These are phyloP conservation scores for Syrphus vitripennis DNA, from an alignment of 2,888 invertebrate genomes.

Conservation along the genomic window DNA sequence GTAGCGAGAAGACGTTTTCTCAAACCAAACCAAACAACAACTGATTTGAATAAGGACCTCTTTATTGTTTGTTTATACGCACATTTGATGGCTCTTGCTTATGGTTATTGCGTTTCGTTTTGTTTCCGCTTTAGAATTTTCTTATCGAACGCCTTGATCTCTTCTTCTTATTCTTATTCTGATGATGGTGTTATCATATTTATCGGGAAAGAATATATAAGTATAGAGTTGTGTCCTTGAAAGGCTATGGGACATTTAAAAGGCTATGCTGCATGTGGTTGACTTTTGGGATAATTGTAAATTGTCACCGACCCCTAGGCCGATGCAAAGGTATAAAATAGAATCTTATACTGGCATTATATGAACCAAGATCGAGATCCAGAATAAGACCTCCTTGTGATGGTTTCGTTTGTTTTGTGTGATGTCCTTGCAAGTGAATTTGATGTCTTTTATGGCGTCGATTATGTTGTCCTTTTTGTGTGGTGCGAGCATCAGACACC, in stretches of 20 bases:
- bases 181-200: slow-evolving; percentile 33
- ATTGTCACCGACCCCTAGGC: slow-evolving; percentile 41
- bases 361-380: not conserved
- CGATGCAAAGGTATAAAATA: slow-evolving; percentile 9
- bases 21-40: not conserved
- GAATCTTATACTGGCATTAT: not conserved
- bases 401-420: slow-evolving; percentile 26
- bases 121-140: slow-evolving; percentile 49
- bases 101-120: slow-evolving; percentile 68
- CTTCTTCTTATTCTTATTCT: slow-evolving; percentile 1
- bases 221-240: slow-evolving; percentile 38
- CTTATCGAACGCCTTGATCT: slow-evolving; percentile 60
- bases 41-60: slow-evolving; percentile 74
- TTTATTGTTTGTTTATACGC: slow-evolving; percentile 74
- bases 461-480: slow-evolving; percentile 66
- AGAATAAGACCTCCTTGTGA: slow-evolving; percentile 7
- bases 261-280: slow-evolving; percentile 62
- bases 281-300: slow-evolving; percentile 67
- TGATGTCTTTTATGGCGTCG: slow-evolving; percentile 68
- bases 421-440: slow-evolving; percentile 68
- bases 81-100: slow-evolving; percentile 72
- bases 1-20: slow-evolving; percentile 55
- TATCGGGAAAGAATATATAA: slow-evolving; percentile 18
- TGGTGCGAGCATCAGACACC: slow-evolving; percentile 27
- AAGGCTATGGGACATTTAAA: not conserved